phyloP scores from a whole-genome alignment of 2,888 invertebrate genomes.

The Coelinius sp. region DNA sequence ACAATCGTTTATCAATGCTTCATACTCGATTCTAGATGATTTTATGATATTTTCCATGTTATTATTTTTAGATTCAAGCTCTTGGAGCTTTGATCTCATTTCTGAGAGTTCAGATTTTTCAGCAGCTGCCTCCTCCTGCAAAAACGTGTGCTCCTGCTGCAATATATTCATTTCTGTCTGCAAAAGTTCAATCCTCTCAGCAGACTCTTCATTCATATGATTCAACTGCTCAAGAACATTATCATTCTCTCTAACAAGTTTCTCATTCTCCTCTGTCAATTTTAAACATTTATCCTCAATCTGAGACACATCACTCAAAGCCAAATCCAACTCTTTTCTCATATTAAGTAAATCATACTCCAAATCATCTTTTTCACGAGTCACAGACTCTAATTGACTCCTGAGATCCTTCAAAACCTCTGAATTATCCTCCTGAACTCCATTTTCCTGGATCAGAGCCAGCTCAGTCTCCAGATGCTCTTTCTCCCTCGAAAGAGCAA shows the following conservation, averaged over 20 bases:
- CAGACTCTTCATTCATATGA: conserved; percentile 60
- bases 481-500: conserved; percentile 56
- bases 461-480: conserved; percentile 59
- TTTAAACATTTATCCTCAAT: conserved; percentile 47
- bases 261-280: conserved; percentile 55
- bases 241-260: conserved; percentile 55
- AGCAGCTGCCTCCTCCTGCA: conserved; percentile 49
- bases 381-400: conserved; percentile 50
- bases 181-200: conserved; percentile 63
- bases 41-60: not conserved
- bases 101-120: conserved; percentile 39
- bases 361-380: conserved; percentile 75
- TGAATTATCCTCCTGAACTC: conserved; percentile 49
- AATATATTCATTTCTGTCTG: conserved; percentile 61
- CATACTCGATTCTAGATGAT: conserved; percentile 21
- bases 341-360: conserved; percentile 76
- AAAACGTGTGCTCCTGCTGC: conserved; percentile 59
- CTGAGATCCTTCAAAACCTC: conserved; percentile 53
- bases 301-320: conserved; percentile 56
- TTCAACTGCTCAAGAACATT: conserved; percentile 61
- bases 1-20: conserved; percentile 64
- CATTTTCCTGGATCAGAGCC: conserved; percentile 50
- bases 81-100: conserved; percentile 25
- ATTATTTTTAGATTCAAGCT: conserved; percentile 30
- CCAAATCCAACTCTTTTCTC: conserved; percentile 73